Evolutionary conservation across 2,888 invertebrate genomes (phyloP), one percentile per base, ranked within the genome.

Genomic region (Orthosia incerta): DNA sequence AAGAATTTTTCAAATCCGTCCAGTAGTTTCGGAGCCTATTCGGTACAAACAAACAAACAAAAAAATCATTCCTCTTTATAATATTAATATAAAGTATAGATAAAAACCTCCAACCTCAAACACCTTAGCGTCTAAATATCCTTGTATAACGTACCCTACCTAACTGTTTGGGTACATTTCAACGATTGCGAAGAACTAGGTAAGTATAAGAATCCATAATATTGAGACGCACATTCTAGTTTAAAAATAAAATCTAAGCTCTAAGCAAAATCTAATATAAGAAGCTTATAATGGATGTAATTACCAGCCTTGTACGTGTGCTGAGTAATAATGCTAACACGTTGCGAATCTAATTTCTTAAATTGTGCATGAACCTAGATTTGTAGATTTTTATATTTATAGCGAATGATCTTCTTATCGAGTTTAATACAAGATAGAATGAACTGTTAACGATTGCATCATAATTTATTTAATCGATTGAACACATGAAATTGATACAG

Each of bases 241-340:
- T 55, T 31, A 23, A 67, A 64, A 74, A 57, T 45, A 64, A 56
- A 68, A 51, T 53, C 15, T 13, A 53, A 53, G 7, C 13, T 50
- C 12, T 12, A n/a, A 26, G 56, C 15, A 65, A 62, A 65, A 65
- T 50, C 26, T 20, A 48, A 56, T 73, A 48, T 63, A 55, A 39
- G 53, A 26, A 55, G 11, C 23, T 13, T 48, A 50, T 61, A 74
- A 68, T 78, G 15, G 48, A 61, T 69, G 15, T 55, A 67, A 63
- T 67, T n/a, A 65, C 23, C 13, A 23, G 4, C 20, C 56, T 26
- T n/a, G 55, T 61, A 55, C 76, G 76, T 64, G 64, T 31, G 46
- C 64, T 74, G 68, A 13, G 45, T 68, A 56, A 63, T 60, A 60
- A 55, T 61, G 48, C 1, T 51, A 15, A 56, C 51, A 69, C 26